Evolutionary conservation across 2,888 invertebrate genomes (phyloP), one percentile per base, ranked within the genome.

Genomic region (Embidobia sp.): DNA sequence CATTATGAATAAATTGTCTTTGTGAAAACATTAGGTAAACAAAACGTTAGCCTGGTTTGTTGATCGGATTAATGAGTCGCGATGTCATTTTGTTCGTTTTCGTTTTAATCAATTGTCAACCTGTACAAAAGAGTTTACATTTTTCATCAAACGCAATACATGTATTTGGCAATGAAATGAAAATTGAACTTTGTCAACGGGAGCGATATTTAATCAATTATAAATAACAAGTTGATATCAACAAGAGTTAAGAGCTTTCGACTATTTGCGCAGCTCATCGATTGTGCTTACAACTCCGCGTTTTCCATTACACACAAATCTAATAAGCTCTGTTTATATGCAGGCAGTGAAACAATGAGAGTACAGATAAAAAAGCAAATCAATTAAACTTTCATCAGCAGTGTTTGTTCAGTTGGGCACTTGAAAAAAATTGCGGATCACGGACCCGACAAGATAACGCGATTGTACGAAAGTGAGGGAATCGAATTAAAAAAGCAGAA

Each of bases 401-500:
- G 49, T 40, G 64, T 70, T 76, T 76, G 76, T 70, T 64, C 69
- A 70, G 69, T 64, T 22, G 49, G 69, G 49, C 63, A 75, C 67
- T 75, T 69, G 53, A 27, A 75, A 67, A 76, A 76, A 67, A 69
- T 76, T 64, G 69, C 75, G 64, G 69, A 76, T 69, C 69, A 69
- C 27, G 75, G 57, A 55, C 44, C 64, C 63, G 63, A 75, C 78
- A 63, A 73, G 76, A 67, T 72, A 70, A 74, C 73, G 53, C 74
- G 77, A 79, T 77, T 75, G 70, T 66, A 67, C 75, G 72, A 70
- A 74, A 72, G 70, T 77, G 77, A 77, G 70, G 44, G 73, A 73
- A 77, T 73, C 63, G 73, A 73, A 77, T 77, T 73, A 77, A 77
- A 74, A 79, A 82, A 80, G 79, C 79, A 79, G 79, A 80, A 80